Evolutionary conservation across 2,888 invertebrate genomes (phyloP), one percentile per base, ranked within the genome.

Genomic region (Aphidoletes aphidimyza): DNA sequence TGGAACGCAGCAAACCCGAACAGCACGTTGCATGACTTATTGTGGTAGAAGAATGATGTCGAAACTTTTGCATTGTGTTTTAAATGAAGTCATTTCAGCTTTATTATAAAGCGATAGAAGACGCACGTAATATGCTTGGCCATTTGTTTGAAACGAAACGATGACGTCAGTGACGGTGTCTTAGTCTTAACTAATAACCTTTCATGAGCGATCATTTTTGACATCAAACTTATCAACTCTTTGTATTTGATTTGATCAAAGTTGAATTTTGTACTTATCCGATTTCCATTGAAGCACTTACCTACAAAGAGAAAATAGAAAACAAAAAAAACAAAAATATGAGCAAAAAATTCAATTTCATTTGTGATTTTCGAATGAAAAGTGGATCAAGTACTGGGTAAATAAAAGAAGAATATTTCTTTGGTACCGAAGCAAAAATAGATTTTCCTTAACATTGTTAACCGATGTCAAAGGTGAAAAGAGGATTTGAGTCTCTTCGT

Each of bases 21-120:
- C 30, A 30, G 69, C 14, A 69, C 69, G 69, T 69, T n/a, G n/a
- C 26, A 69, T 69, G 69, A 69, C 69, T 69, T 69, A 69, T 69
- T 69, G 69, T 30, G 69, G 69, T 69, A n/a, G 14, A 30, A 30
- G 69, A 69, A 17, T 14, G 69, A 69, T 69, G 26, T 30, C 14
- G 69, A 69, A 69, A 69, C 69, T 69, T 69, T 30, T 69, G 69
- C 69, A 69, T 69, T 69, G 69, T 69, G 69, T 34, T 69, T n/a
- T 69, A 69, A 69, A 69, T 69, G 26, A 69, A 69, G 69, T 54
- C 69, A 5, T 9, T 69, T 69, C 30, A n/a, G 69, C 69, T 69
- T 14, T 30, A 69, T 69, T 69, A 69, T 69, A 5, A 69, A 69
- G 30, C 69, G 30, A 69, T 69, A 69, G 30, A 69, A 30, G 6